Base-by-base conservation (phyloP, 2,113 vertebrate species). In the Lota lota region DNA sequence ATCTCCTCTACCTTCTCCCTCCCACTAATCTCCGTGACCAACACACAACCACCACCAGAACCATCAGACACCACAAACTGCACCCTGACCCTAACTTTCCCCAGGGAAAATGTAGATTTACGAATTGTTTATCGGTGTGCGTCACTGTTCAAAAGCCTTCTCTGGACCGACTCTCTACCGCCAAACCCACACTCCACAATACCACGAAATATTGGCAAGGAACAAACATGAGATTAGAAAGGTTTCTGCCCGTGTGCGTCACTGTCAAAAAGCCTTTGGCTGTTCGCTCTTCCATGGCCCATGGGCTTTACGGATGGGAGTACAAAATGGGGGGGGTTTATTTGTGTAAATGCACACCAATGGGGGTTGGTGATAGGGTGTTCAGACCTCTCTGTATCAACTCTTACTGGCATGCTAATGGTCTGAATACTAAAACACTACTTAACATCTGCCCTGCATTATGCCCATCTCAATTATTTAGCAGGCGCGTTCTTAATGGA, bases 401-500 rank as follows among this genome's bases (percentile, higher is more conserved):
- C 17, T 8, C 70, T 47, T 80, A 84, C 72, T 57, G 77, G 47
- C 72, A 72, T 69, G 68, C 78, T 83, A 80, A 82, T 71, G 66
- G 67, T 64, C 61, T 72, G 70, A 73, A 69, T n/a, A 60, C 59
- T 79, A 67, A 78, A 83, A 84, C 54, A 73, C 28, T 76, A 74
- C 80, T 87, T 79, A 83, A 74, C 74, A 77, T 80, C 51, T 22
- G 67, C 5, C 67, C 53, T 69, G 53, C 68, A 74, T 66, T 82
- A 81, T 75, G 72, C 69, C 54, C 14, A 0, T 67, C 51, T 86
- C 75, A 76, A 83, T 88, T 81, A 88, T 89, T 86, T 76, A 88
- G 47, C 76, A 76, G 66, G 54, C 22, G 28, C 77, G 28, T n/a
- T 70, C 33, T 60, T 75, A 59, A 80, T 74, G 80, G 57, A 61